Base-by-base conservation (phyloP, 2,797 vertebrate species). In the Macrochelys suwanniensis region DNA sequence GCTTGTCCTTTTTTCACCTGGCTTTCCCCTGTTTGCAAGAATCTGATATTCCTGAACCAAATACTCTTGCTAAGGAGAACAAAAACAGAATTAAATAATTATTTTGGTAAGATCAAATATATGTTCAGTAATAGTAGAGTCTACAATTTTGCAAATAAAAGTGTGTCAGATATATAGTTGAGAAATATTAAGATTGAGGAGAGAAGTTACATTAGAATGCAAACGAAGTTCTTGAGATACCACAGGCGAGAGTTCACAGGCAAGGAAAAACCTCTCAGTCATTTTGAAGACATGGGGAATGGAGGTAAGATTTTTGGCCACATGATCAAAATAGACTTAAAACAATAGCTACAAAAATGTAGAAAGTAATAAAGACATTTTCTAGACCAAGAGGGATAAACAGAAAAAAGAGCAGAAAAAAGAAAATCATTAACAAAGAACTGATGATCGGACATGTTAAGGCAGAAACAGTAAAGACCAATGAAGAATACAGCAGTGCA, bases 351-450 rank as follows among this genome's bases (percentile, higher is more conserved):
- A 77, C 45, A 77, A 8, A 77, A 31, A 49, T 77, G 25, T 5
- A 49, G 91, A 76, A 37, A 94, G 47, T 37, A 83, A 80, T 80
- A 81, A 2, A 5, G 10, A 61, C n/a, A 37, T 86, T 56, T 5
- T 8, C 0, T 0, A 1, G 1, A 3, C 0, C 10, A 57, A 33
- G 1, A 4, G 12, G 11, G 51, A 45, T n/a, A 61, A 87, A 54
- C 16, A 15, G 3, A 4, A 74, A 3, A 23, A 19, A 91, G 26
- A 33, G 28, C 53, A 2, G 80, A 71, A 92, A 16, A 3, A 3
- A 76, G 4, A 19, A 26, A 92, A 4, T 1, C 19, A 45, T 0
- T 0, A 90, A 76, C 71, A 28, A 53, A 47, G 19, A 88, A 89
- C 42, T 3, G 1, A 82, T 31, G 90, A 31, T 21, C 51, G 37